Percentiles rank a stretch among this genome's conserved stretches.
These are phyloP conservation scores for Equus przewalskii DNA, from an alignment of 2,113 vertebrate species.

Conservation along the genomic window DNA sequence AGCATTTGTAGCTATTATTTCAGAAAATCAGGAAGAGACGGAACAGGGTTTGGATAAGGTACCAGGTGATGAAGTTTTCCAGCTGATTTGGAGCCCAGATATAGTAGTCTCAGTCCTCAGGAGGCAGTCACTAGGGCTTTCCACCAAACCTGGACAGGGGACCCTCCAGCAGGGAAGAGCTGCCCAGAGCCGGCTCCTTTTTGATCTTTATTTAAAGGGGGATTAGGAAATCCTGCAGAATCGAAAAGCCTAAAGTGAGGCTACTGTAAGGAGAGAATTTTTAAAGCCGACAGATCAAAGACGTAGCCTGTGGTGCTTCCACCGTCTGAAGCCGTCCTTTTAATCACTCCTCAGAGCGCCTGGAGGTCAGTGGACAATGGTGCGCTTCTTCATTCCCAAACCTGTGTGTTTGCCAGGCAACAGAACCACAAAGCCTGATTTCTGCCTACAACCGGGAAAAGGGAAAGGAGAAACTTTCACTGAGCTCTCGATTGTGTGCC, in stretches of 20 bases:
- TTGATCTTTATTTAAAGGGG: slow-evolving; percentile 85
- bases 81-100: not conserved
- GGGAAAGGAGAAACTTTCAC: not conserved
- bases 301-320: not conserved
- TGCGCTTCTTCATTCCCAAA: fast-evolving
- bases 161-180: slow-evolving; percentile 47
- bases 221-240: slow-evolving; percentile 79
- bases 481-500: not conserved
- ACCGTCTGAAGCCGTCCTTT: not conserved
- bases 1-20: no score
- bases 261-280: slow-evolving; percentile 47
- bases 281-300: slow-evolving; percentile 65
- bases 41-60: not conserved
- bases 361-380: fast-evolving
- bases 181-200: slow-evolving; percentile 68
- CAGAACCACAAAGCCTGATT: fast-evolving
- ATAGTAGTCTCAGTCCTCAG: not conserved
- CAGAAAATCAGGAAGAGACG: not conserved
- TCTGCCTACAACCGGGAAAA: not conserved
- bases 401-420: fast-evolving
- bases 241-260: slow-evolving; percentile 26
- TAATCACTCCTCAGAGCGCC: slow-evolving; percentile 8
- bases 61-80: not conserved
- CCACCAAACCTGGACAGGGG: not conserved
- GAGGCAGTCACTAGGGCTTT: slow-evolving; percentile 31